These are phyloP conservation scores for Notocelia uddmanniana DNA, from an alignment of 2,888 invertebrate genomes.

Conservation along the genomic window DNA sequence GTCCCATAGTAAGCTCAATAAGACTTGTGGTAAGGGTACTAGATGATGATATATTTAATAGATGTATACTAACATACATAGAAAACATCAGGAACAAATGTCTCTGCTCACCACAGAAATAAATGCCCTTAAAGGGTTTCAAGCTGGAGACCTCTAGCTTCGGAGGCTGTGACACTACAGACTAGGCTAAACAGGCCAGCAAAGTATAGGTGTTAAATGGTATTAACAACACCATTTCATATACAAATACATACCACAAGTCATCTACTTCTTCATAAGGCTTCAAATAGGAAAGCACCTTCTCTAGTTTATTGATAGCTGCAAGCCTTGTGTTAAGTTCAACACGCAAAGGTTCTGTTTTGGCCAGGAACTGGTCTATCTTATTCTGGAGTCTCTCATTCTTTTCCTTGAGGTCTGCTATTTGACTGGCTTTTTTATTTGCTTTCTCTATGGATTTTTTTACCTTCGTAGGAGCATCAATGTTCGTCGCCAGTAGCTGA, in stretches of 20 bases:
- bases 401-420: conserved; percentile 76
- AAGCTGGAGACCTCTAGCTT: no score
- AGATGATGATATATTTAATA: no score
- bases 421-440: conserved; percentile 83
- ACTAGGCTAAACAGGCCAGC: no score
- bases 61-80: no score
- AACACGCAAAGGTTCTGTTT: conserved; percentile 72
- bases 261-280: conserved; percentile 90
- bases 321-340: conserved; percentile 78
- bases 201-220: no score
- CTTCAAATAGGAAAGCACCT: conserved; percentile 88
- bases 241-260: conserved; percentile 83
- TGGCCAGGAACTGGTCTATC: conserved; percentile 71
- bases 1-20: no score
- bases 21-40: no score
- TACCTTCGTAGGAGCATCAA: conserved; percentile 87
- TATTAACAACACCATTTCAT: no score
- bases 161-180: no score
- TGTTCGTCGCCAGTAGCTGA: conserved; percentile 87
- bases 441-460: conserved; percentile 88
- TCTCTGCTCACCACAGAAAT: no score
- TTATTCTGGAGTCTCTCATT: conserved; percentile 74
- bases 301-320: conserved; percentile 83
- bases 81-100: no score
- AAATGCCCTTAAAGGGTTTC: no score